Conservation (phyloP, 2,113 vertebrate genomes). For the Lycaon pictus region DNA sequence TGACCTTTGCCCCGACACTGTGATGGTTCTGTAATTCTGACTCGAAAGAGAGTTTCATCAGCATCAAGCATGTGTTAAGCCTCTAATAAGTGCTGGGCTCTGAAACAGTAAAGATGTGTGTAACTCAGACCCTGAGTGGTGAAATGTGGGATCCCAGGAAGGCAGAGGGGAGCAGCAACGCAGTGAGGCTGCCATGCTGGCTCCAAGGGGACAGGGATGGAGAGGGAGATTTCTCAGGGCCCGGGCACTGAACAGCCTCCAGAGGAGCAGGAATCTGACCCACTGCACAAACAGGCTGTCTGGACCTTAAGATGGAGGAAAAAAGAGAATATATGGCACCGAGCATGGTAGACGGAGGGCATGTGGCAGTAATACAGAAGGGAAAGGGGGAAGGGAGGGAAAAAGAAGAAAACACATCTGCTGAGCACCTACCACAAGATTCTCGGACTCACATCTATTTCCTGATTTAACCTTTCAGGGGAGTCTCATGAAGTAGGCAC, state of each 20-base stretch:
- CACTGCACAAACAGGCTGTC: not conserved
- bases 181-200: accelerated
- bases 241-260: accelerated
- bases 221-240: too few species aligned
- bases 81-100: not conserved
- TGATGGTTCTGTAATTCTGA: not conserved
- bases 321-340: too few species aligned
- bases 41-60: too few species aligned
- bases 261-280: too few species aligned
- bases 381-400: too few species aligned
- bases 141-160: accelerated
- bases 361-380: too few species aligned
- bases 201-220: accelerated
- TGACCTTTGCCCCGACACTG: not conserved
- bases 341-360: too few species aligned
- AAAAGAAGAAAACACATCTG: not conserved
- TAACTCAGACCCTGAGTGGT: not conserved
- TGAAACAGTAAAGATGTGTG: accelerated
- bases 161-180: accelerated
- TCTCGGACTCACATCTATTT: not conserved
- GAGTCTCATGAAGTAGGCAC: accelerated
- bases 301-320: accelerated
- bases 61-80: not conserved
- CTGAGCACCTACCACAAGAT: not conserved
- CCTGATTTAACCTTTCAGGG: not conserved